These are phyloP conservation scores for Steinernema feltiae DNA, from an alignment of 1,140 invertebrate genomes.

Conservation along the genomic window DNA sequence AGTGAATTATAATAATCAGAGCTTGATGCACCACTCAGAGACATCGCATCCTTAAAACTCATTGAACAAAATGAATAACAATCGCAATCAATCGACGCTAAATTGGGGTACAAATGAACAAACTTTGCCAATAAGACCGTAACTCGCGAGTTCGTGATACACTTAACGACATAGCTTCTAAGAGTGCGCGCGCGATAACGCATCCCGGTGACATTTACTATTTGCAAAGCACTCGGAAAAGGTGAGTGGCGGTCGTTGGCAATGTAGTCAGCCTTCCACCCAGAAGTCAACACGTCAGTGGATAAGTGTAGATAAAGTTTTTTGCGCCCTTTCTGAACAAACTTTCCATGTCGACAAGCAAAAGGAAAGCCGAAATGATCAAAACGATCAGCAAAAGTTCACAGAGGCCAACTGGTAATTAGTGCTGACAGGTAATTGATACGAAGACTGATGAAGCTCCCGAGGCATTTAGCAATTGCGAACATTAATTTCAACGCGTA, in stretches of 20 bases:
- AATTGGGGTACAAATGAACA: background rate
- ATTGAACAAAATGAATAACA: background rate
- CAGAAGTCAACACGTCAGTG: background rate
- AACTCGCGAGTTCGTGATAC: background rate
- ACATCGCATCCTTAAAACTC: background rate
- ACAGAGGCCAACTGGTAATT: background rate
- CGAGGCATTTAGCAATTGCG: background rate
- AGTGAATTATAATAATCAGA: background rate
- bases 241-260: background rate
- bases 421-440: slow-evolving; percentile 1
- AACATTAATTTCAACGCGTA: background rate
- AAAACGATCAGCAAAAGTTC: background rate
- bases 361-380: background rate
- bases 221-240: background rate
- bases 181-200: background rate
- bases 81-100: too few relatives aligned
- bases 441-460: background rate
- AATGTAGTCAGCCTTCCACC: background rate
- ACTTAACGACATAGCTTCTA: background rate
- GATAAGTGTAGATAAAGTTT: background rate
- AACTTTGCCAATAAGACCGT: background rate
- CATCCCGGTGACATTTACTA: background rate
- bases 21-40: background rate
- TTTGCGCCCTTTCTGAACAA: background rate
- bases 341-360: background rate